Percentiles rank a stretch among this genome's conserved stretches.
Evolutionary conservation across 2,888 invertebrate genomes (phyloP).

Genomic region (Trichopria drosophilae): DNA sequence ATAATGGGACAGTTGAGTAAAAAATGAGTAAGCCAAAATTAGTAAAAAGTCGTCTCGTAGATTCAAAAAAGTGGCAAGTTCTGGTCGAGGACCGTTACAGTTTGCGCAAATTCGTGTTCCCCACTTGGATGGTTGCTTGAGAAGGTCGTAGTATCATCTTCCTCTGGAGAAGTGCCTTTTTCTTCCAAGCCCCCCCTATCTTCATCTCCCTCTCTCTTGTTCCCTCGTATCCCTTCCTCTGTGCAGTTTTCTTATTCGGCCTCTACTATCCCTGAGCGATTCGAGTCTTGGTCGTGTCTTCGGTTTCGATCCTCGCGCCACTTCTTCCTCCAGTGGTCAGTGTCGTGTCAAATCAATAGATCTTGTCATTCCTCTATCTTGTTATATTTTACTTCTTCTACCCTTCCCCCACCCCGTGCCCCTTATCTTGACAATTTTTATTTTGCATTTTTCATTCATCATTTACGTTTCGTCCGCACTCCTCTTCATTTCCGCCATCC

Average conservation of each 20-base stretch:
- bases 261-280: conserved; percentile 39
- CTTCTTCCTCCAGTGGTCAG: conserved; percentile 46
- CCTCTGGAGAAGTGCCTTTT: too few species aligned
- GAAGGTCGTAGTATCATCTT: too few species aligned
- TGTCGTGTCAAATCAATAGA: conserved; percentile 43
- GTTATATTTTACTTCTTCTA: background rate
- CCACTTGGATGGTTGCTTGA: conserved; percentile 13
- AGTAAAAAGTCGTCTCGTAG: too few species aligned
- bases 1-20: too few species aligned
- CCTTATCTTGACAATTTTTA: background rate
- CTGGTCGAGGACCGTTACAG: conserved; percentile 24
- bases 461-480: conserved; percentile 1
- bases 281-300: conserved; percentile 39
- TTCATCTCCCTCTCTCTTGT: conserved; percentile 23
- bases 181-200: too few species aligned
- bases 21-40: too few species aligned
- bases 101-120: conserved; percentile 24
- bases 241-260: conserved; percentile 37
- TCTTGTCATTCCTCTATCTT: conserved; percentile 24
- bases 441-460: background rate
- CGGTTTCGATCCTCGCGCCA: conserved; percentile 45
- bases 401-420: background rate
- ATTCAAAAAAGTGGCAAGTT: too few species aligned
- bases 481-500: conserved; percentile 12
- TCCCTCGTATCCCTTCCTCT: conserved; percentile 12